Evolutionary conservation across 2,113 vertebrate genomes (phyloP).

Genomic region (Oreochromis aureus): DNA sequence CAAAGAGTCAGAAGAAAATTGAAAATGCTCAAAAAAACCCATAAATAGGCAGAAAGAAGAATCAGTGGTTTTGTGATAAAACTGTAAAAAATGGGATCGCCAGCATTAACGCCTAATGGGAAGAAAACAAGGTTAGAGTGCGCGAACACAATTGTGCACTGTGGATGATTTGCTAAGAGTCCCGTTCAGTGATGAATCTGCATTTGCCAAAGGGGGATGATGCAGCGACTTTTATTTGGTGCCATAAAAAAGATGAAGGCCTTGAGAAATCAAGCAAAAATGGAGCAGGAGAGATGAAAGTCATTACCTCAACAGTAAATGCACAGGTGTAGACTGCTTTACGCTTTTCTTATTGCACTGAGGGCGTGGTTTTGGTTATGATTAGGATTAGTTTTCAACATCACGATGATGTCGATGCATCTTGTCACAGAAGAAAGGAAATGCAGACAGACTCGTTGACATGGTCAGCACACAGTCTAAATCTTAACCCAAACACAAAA

Average conservation of each 20-base stretch:
- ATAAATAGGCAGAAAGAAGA: neutral
- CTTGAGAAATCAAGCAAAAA: neutral
- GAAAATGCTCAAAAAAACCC: neutral
- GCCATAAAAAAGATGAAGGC: neutral
- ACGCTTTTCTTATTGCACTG: neutral
- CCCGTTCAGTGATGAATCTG: neutral
- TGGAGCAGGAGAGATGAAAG: neutral
- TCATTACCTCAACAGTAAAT: neutral
- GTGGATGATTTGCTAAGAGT: neutral
- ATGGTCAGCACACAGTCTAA: neutral
- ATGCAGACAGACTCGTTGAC: neutral
- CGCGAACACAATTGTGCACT: neutral
- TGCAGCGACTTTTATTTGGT: neutral
- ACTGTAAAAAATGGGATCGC: neutral
- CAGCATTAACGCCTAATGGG: neutral
- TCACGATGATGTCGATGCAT: neutral
- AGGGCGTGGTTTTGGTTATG: accelerated
- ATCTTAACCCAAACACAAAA: neutral
- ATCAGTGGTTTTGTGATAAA: neutral
- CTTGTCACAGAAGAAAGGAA: neutral
- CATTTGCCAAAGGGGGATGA: neutral
- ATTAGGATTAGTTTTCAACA: neutral
- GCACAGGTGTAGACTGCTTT: neutral
- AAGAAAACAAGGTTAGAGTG: neutral
- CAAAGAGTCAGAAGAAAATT: neutral